These are phyloP conservation scores for Ips nitidus DNA, from an alignment of 1,140 invertebrate species.

Conservation along the genomic window DNA sequence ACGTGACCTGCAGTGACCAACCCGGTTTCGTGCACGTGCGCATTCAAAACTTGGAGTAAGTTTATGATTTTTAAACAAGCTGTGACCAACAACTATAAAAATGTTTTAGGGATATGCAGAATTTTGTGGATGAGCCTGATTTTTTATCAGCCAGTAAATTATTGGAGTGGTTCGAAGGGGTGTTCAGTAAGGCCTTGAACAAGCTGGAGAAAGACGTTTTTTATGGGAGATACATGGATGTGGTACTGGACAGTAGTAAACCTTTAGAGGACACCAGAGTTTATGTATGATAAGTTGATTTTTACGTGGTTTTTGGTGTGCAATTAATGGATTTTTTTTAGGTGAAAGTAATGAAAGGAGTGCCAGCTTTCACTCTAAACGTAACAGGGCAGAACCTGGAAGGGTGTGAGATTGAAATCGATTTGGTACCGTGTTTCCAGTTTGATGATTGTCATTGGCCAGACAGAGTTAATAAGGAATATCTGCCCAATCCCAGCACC, in stretches of 20 bases:
- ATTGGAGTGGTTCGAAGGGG: slow-evolving; percentile 43
- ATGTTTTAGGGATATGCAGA: slow-evolving; percentile 44
- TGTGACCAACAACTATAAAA: slow-evolving; percentile 36
- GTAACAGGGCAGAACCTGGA: slow-evolving; percentile 32
- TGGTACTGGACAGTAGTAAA: slow-evolving; percentile 1
- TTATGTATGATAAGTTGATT: no score
- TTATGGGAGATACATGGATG: slow-evolving; percentile 7
- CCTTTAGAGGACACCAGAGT: no score
- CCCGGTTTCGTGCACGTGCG: slow-evolving; percentile 39
- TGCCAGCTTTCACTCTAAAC: slow-evolving; percentile 47
- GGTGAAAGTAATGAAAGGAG: slow-evolving; percentile 26
- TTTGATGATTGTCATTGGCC: slow-evolving; percentile 45
- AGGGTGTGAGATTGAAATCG: slow-evolving; percentile 32
- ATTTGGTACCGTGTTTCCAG: slow-evolving; percentile 47
- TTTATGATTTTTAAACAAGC: background rate
- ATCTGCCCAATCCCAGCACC: slow-evolving; percentile 30
- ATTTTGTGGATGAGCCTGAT: slow-evolving; percentile 28
- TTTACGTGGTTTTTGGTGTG: no score
- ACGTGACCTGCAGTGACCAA: slow-evolving; percentile 11
- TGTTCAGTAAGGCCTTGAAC: slow-evolving; percentile 36
- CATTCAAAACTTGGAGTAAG: slow-evolving; percentile 4
- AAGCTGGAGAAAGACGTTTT: slow-evolving; percentile 16
- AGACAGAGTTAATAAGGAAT: slow-evolving; percentile 14
- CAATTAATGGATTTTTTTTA: slow-evolving; percentile 13
- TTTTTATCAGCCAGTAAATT: slow-evolving; percentile 39